Evolutionary conservation across 2,113 vertebrate species (phyloP).

Genomic region (Albula glossodonta): DNA sequence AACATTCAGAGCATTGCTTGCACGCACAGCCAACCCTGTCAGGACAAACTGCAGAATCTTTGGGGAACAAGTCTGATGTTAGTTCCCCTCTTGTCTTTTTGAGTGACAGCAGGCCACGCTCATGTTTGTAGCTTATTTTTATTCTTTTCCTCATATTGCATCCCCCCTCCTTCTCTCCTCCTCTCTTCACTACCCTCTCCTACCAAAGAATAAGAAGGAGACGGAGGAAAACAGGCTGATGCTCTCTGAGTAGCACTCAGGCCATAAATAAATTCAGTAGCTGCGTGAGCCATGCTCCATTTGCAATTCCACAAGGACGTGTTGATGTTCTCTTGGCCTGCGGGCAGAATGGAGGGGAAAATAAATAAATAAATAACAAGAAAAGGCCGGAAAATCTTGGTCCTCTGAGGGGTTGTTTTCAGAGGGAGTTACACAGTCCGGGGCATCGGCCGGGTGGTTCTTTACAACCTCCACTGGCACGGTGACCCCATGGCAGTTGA

Average conservation of each 20-base stretch:
- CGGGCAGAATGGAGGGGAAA: neutral
- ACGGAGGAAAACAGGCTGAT: neutral
- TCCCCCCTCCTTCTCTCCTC: too few relatives aligned
- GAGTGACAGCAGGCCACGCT: neutral
- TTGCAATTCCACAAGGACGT: neutral
- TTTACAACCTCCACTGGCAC: neutral
- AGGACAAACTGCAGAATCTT: neutral
- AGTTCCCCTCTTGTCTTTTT: neutral
- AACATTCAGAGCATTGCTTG: neutral
- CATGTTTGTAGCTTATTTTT: neutral
- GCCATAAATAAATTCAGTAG: slow-evolving; percentile 2
- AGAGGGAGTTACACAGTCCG: neutral
- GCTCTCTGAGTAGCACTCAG: neutral
- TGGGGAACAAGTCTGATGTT: neutral
- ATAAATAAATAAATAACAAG: neutral
- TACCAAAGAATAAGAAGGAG: neutral
- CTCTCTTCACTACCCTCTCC: too few relatives aligned
- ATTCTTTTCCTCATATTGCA: neutral
- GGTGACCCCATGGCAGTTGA: neutral
- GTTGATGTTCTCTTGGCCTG: slow-evolving; percentile 2
- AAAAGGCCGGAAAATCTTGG: neutral
- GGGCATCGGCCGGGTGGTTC: neutral
- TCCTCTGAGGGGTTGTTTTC: neutral
- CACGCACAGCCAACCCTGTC: neutral
- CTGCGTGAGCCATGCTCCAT: neutral